Evolutionary conservation across 2,113 vertebrate species (phyloP).

Genomic region (Lophochroa leadbeateri): DNA sequence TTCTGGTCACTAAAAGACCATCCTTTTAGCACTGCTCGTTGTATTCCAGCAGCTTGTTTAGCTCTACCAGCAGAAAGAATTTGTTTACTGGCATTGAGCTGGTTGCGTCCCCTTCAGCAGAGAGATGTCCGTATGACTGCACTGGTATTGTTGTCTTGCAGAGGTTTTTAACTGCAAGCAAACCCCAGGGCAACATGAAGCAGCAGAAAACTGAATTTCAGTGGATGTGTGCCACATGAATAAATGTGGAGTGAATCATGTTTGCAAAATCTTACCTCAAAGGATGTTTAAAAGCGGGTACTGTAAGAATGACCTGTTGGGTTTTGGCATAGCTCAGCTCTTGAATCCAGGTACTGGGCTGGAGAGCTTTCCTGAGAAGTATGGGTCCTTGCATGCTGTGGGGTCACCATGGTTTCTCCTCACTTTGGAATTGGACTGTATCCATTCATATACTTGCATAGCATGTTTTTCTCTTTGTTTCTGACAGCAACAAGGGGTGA

Average conservation of each 20-base stretch:
- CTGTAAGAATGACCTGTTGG: neutral
- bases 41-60: neutral
- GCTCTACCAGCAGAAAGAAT: neutral
- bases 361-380: neutral
- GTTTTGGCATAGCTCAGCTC: neutral
- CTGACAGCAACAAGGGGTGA: slow-evolving; percentile 92
- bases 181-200: neutral
- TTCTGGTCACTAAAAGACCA: neutral
- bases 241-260: rapidly evolving
- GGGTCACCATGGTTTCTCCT: neutral
- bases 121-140: rapidly evolving
- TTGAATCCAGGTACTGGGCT: neutral
- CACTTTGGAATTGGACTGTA: rapidly evolving
- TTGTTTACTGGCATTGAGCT: neutral
- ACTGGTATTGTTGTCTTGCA: neutral
- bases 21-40: neutral
- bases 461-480: neutral
- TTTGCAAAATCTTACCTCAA: neutral
- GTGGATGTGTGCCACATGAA: neutral
- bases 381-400: neutral
- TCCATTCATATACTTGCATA: neutral
- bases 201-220: neutral
- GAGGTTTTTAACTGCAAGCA: neutral
- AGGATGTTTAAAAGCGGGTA: neutral
- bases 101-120: neutral